These are phyloP conservation scores for Lanius ludovicianus DNA, from an alignment of 2,113 vertebrate species.

Conservation along the genomic window DNA sequence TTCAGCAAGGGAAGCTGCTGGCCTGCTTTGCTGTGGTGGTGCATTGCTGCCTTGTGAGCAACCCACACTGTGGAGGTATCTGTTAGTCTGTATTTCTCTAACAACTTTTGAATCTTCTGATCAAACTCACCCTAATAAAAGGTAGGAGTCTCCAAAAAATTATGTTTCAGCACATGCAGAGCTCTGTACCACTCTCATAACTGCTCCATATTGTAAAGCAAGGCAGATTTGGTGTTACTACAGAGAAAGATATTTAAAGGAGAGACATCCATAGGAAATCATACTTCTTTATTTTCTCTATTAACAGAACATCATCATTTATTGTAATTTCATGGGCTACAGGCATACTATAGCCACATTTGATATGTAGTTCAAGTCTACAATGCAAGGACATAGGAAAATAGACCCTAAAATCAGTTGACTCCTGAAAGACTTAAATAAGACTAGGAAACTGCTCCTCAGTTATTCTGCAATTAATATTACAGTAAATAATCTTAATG, in stretches of 20 bases:
- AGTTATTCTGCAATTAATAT: not conserved
- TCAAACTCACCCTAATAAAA: not conserved
- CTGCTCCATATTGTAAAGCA: fast-evolving
- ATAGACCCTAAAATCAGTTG: not conserved
- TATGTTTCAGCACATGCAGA: not conserved
- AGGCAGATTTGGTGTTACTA: not conserved
- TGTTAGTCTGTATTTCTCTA: not conserved
- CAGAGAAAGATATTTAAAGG: not conserved
- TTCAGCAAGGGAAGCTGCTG: not conserved
- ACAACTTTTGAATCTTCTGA: not conserved
- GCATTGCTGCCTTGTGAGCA: not conserved
- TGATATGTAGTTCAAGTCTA: not conserved
- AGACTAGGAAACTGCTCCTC: not conserved
- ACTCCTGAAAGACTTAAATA: not conserved
- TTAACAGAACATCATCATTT: not conserved
- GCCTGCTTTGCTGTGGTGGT: not conserved
- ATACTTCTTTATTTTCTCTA: not conserved
- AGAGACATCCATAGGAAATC: not conserved
- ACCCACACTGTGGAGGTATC: fast-evolving
- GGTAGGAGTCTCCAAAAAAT: not conserved
- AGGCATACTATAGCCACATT: not conserved
- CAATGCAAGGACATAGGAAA: not conserved
- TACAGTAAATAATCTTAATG: not conserved
- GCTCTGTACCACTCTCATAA: not conserved
- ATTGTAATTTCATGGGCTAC: not conserved